Percentiles rank a stretch among this genome's conserved stretches.
phyloP scores from a whole-genome alignment of 2,113 vertebrate genomes.

The Pampusana beccarii region DNA sequence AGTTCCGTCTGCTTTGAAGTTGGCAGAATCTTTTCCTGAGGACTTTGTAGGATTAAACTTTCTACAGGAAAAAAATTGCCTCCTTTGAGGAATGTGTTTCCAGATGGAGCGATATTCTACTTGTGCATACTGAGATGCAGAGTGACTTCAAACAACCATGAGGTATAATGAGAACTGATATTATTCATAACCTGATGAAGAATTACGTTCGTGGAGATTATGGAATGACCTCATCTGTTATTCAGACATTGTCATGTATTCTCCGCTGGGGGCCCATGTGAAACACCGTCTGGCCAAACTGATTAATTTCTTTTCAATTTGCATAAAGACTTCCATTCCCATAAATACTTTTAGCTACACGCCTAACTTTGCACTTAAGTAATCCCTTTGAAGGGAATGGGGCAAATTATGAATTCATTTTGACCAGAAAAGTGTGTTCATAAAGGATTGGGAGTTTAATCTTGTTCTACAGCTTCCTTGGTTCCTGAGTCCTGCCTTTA shows the following conservation, averaged over 20 bases:
- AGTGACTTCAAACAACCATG: not conserved
- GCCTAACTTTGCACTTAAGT: not conserved
- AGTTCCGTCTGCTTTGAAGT: conserved; percentile 4
- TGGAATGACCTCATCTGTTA: not conserved
- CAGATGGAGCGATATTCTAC: not conserved
- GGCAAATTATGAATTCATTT: not conserved
- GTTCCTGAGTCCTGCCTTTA: not conserved
- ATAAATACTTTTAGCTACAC: not conserved
- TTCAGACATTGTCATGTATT: not conserved
- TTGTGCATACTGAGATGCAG: not conserved
- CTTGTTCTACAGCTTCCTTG: not conserved
- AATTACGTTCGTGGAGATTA: not conserved
- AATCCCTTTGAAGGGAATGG: not conserved
- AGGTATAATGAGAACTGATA: not conserved
- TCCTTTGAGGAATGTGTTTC: not conserved
- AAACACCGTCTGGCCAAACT: not conserved
- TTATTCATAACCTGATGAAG: conserved; percentile 19
- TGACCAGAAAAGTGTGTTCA: not conserved
- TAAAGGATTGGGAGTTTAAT: not conserved
- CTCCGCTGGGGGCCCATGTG: rapidly evolving
- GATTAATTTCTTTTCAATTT: conserved; percentile 30
- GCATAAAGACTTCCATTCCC: not conserved
- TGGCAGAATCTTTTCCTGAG: conserved; percentile 4
- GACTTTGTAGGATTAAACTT: conserved; percentile 22
- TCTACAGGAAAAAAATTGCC: not conserved